Evolutionary conservation across 2,888 invertebrate genomes (phyloP).

Genomic region (Xestia sexstrigata): DNA sequence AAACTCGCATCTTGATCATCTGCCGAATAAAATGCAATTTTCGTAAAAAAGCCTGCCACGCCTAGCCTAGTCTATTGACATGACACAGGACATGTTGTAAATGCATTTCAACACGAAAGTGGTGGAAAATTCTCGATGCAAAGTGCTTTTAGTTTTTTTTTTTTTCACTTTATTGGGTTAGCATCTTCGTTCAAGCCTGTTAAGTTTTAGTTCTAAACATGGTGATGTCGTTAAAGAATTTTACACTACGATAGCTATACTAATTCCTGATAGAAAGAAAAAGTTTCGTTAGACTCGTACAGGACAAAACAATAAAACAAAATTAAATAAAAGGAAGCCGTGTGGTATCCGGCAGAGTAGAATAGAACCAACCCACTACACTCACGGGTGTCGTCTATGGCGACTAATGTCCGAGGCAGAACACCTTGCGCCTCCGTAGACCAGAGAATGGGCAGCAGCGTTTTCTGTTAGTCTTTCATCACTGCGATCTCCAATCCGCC

Average conservation of each 20-base stretch:
- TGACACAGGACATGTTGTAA: slow-evolving; percentile 54
- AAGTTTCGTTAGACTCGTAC: no score
- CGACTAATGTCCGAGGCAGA: no score
- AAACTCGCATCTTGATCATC: slow-evolving; percentile 27
- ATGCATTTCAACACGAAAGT: slow-evolving; percentile 57
- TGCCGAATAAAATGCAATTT: slow-evolving; percentile 57
- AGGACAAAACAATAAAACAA: no score
- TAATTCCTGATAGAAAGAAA: no score
- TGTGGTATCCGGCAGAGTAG: no score
- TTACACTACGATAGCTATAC: neutral
- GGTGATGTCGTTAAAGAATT: neutral
- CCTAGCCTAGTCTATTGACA: slow-evolving; percentile 55
- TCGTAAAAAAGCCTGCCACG: slow-evolving; percentile 37
- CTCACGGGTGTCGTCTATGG: no score
- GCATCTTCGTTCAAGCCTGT: neutral
- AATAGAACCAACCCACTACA: no score
- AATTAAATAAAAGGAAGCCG: no score
- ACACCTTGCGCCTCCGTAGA: no score
- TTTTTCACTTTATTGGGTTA: slow-evolving; percentile 35
- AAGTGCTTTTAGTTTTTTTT: slow-evolving; percentile 40
- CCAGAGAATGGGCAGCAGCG: no score
- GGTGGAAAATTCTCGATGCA: slow-evolving; percentile 20
- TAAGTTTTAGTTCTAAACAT: neutral
- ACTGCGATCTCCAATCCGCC: no score
- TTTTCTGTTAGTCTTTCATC: no score